Conservation (phyloP, 2,797 vertebrate genomes). For the Scarus forsteni region DNA sequence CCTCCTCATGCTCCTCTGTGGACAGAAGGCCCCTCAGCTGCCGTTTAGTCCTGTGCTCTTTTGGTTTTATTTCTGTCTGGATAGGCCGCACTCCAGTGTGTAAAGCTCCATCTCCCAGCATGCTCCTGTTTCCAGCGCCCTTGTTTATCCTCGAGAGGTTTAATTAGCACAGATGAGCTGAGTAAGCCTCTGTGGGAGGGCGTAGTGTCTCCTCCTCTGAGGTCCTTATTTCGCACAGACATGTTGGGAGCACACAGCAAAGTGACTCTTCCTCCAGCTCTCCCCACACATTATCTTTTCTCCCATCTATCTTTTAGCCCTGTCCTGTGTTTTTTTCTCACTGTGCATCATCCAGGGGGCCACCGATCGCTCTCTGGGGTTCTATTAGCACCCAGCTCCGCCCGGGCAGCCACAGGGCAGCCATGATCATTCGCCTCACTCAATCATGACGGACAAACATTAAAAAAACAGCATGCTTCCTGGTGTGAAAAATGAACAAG, state of each 20-base stretch:
- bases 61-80: slow-evolving; percentile 28
- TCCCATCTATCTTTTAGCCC: slow-evolving; percentile 5
- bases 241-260: slow-evolving; percentile 13
- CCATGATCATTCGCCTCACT: slow-evolving; percentile 28
- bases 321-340: not conserved
- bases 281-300: slow-evolving; percentile 25
- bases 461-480: slow-evolving; percentile 12
- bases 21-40: slow-evolving; percentile 18
- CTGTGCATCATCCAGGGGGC: slow-evolving; percentile 41
- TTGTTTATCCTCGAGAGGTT: slow-evolving; percentile 65
- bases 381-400: slow-evolving; percentile 24
- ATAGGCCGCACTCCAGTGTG: slow-evolving; percentile 21
- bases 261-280: not conserved
- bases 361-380: slow-evolving; percentile 21
- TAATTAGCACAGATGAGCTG: slow-evolving; percentile 65
- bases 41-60: slow-evolving; percentile 12
- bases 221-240: slow-evolving; percentile 13
- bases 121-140: slow-evolving; percentile 21
- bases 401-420: slow-evolving; percentile 25
- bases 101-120: slow-evolving; percentile 23
- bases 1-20: slow-evolving; percentile 12
- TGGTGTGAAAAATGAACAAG: slow-evolving; percentile 25
- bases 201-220: slow-evolving; percentile 20
- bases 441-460: slow-evolving; percentile 31
- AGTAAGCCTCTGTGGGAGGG: slow-evolving; percentile 57